Evolutionary conservation across 2,113 vertebrate species (phyloP), one percentile per base, ranked within the genome.

Genomic region (Planiliza haematocheilus): DNA sequence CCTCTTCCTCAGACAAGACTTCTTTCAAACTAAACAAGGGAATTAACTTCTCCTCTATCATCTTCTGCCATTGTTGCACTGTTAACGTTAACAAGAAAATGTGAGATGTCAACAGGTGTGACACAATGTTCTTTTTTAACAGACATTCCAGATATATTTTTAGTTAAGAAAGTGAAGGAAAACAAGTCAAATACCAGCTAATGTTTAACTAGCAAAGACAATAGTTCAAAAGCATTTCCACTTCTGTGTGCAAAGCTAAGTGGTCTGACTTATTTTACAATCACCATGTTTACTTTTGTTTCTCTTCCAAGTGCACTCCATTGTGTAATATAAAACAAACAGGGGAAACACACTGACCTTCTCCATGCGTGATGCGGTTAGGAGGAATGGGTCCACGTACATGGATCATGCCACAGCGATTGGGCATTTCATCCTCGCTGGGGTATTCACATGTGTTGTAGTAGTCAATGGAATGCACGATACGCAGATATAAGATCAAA

Each of bases 371-470:
- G 67, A 97, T 95, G 14, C 96, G 95, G 86, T 97, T 97, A 7
- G 95, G 96, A 2, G 96, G 96, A 69, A 97, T 92, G 10, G 97
- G 96, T 1, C 96, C 97, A 0, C 96, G 93, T 0, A 98, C 96
- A 0, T 98, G 97, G 74, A 98, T 91, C 82, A 98, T 97, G 34
- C 97, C 96, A 10, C 97, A 98, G 34, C 97, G 95, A 76, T 97
- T 97, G 20, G 97, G 96, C 97, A 98, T 98, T 82, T 98, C 96
- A 4, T 98, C 96, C 88, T 98, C 96, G 2, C 95, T 96, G n/a
- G 95, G 93, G 79, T 98, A 98, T 85, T 98, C 96, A 3, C 95
- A 97, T 10, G 93, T 95, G 88, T 97, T 97, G 73, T 98, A 98
- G 73, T 96, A 98, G 74, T 98, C 96, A 2, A 98, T 92, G 0